Conservation (phyloP, 2,113 vertebrate genomes). For the Danio rerio region GRCz12tu NC_133177.1:47542001-47542500, state of each 20-base stretch:
- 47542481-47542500: constrained; percentile 25
- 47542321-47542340: constrained; percentile 5
- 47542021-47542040: constrained; percentile 63
- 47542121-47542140: not conserved
- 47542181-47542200: too few relatives aligned
- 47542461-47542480: constrained; percentile 23
- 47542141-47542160: too few relatives aligned
- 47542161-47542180: too few relatives aligned
- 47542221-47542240: too few relatives aligned
- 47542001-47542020: constrained; percentile 72
- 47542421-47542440: constrained; percentile 5
- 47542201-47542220: too few relatives aligned
- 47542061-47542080: constrained; percentile 23
- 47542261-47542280: not conserved
- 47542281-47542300: not conserved
- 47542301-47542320: not conserved
- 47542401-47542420: constrained; percentile 18
- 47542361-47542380: constrained; percentile 18
- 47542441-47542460: not conserved
- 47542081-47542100: not conserved
- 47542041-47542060: constrained; percentile 41
- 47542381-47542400: constrained; percentile 18
- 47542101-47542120: not conserved
- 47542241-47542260: too few relatives aligned
- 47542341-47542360: constrained; percentile 15